Evolutionary conservation across 1,140 invertebrate genomes (phyloP), one percentile per base, ranked within the genome.

Genomic region (Ceratina calcarata): DNA sequence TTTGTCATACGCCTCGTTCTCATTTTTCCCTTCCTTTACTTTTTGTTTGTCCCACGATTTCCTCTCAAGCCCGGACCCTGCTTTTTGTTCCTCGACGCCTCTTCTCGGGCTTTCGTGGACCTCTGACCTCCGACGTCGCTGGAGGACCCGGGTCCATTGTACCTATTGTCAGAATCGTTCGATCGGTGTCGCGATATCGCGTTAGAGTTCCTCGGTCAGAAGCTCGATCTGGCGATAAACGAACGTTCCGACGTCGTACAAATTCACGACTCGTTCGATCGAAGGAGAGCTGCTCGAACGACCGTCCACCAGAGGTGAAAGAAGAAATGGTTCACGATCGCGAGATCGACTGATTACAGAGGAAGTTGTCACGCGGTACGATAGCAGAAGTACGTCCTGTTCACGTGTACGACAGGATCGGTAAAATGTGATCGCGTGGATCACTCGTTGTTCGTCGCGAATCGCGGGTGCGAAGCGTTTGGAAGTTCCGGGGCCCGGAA

Each of bases 1-100:
- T 69, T 62, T 37, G 71, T 82, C 60, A 22, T 16, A 16, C 55
- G 32, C 32, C 24, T 22, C 15, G 75, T 61, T 37, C 67, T 45
- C 58, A 53, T 78, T 78, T 70, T 22, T 37, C n/a, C 18, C 12
- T 4, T 32, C 3, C 10, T 45, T 20, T 16, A 24, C 13, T 37
- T 32, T 32, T 45, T 15, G 2, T 10, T 20, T 24, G 4, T 24
- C 16, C 55, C 10, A 18, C n/a, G 37, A 6, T 49, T 57, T 18
- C 70, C 61, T 72, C 45, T 4, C 32, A n/a, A 58, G 51, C 27
- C n/a, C n/a, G n/a, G n/a, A n/a, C n/a, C 7, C 8, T 15, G 24
- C 15, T 0, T 45, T 74, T 24, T 32, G n/a, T 55, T 62, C 12
- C 58, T 15, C 45, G 22, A 22, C 4, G 62, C n/a, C 67, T 75